These are phyloP conservation scores for Cheirogaleus medius DNA, from an alignment of 2,113 vertebrate species.

Conservation along the genomic window DNA sequence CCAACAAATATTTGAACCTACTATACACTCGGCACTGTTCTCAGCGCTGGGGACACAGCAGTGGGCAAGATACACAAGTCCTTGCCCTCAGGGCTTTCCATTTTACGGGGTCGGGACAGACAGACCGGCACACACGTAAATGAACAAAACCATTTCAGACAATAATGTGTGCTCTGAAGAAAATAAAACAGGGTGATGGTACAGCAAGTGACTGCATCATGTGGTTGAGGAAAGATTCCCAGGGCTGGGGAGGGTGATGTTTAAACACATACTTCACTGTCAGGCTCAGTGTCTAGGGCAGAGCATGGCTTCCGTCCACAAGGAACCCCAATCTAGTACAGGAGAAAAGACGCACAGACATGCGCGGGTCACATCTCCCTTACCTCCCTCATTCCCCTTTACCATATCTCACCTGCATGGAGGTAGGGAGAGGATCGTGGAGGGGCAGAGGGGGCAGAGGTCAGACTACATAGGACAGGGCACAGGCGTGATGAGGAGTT, in stretches of 20 bases:
- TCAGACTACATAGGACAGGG: background rate
- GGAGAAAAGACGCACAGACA: background rate
- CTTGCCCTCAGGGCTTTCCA: background rate
- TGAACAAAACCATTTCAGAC: background rate
- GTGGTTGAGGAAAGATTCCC: background rate
- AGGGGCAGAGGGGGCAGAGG: background rate
- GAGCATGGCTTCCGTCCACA: background rate
- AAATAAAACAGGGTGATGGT: background rate
- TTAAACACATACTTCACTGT: background rate
- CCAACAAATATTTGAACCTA: background rate
- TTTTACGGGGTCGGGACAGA: background rate
- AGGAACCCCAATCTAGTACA: background rate
- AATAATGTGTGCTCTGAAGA: background rate
- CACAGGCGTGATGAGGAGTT: background rate
- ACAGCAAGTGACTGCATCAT: background rate
- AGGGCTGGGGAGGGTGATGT: background rate
- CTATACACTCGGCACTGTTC: background rate
- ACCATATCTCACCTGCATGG: background rate
- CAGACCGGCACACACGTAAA: background rate
- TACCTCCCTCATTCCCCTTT: background rate
- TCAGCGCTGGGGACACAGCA: accelerated
- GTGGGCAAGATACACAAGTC: background rate
- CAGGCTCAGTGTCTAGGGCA: background rate
- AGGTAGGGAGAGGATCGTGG: background rate
- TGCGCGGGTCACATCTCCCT: background rate